These are phyloP conservation scores for Pogonomyrmex barbatus DNA, from an alignment of 1,140 invertebrate genomes.

Conservation along the genomic window DNA sequence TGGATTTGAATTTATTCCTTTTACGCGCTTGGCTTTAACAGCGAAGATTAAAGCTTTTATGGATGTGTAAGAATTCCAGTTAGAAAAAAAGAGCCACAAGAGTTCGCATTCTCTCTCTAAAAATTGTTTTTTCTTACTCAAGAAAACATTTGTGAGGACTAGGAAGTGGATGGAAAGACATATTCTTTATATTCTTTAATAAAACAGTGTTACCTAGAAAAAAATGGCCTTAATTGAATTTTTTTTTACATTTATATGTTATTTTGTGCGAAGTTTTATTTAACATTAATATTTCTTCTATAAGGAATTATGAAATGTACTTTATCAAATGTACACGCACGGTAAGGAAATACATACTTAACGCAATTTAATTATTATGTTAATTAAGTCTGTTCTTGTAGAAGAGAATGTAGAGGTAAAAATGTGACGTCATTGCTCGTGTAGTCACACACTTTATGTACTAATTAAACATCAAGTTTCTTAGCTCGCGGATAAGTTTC, in stretches of 20 bases:
- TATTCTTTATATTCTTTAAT: not conserved
- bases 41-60: not conserved
- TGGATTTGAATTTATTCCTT: conserved; percentile 9
- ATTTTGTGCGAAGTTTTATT: not conserved
- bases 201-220: not conserved
- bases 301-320: not conserved
- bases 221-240: not conserved
- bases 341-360: not conserved
- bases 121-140: not conserved
- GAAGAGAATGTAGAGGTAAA: not conserved
- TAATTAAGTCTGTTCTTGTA: conserved; percentile 18
- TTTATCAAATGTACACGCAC: not conserved
- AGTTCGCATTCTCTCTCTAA: not conserved
- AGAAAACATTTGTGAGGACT: not conserved
- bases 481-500: not conserved
- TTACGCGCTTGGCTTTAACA: not conserved
- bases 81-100: not conserved
- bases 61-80: not conserved
- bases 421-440: not conserved
- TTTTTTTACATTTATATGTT: not conserved
- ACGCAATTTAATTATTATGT: conserved; percentile 47
- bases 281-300: not conserved
- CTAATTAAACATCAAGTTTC: conserved; percentile 22
- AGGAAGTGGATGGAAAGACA: not conserved
- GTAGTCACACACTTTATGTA: not conserved